Evolutionary conservation across 2,113 vertebrate species (phyloP).

Genomic region (Agapornis roseicollis): DNA sequence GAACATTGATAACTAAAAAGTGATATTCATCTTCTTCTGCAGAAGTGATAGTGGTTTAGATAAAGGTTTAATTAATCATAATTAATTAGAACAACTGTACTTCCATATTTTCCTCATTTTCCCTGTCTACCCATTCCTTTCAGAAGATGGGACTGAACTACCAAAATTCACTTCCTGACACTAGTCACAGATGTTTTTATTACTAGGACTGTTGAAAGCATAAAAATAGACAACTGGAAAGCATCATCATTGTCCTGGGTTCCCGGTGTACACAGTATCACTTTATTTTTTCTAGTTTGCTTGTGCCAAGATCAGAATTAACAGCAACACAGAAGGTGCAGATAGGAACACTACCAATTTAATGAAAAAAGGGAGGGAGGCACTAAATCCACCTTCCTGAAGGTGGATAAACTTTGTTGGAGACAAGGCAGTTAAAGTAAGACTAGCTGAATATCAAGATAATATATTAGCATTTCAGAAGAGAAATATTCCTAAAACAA

Average conservation of each 20-base stretch:
- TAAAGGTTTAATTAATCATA: background rate
- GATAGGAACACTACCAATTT: background rate
- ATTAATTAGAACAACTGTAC: background rate
- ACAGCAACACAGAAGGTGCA: background rate
- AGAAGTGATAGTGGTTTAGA: background rate
- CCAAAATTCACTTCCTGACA: background rate
- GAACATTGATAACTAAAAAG: background rate
- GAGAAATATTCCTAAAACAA: background rate
- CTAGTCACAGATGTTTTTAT: background rate
- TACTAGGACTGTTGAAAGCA: background rate
- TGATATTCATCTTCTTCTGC: background rate
- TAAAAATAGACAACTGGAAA: background rate
- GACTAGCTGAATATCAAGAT: background rate
- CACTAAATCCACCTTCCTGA: background rate
- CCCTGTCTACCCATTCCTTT: background rate
- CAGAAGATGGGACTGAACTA: background rate
- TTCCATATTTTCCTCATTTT: background rate
- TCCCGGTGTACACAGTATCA: background rate
- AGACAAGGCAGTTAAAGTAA: background rate
- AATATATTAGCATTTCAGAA: background rate
- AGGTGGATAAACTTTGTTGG: background rate
- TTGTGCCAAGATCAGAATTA: background rate
- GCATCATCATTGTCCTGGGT: background rate
- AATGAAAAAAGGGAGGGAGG: accelerated
- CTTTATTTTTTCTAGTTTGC: background rate